These are phyloP conservation scores for Leptogaster cylindrica DNA, from an alignment of 2,888 invertebrate genomes.

Conservation along the genomic window DNA sequence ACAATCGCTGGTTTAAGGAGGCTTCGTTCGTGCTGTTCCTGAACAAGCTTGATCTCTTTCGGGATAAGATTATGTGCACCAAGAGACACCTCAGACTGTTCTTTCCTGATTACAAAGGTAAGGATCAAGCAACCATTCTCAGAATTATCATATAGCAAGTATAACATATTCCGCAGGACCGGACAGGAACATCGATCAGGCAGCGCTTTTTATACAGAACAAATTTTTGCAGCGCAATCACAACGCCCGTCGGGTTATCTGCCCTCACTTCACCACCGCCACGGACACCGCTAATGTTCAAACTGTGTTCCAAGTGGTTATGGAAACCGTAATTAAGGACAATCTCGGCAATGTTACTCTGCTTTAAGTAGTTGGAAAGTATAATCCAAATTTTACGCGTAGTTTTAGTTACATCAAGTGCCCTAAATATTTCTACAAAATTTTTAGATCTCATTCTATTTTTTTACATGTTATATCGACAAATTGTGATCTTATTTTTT, in stretches of 20 bases:
- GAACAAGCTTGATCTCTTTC: conserved; percentile 71
- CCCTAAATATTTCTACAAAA: conserved; percentile 35
- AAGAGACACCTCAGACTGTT: conserved; percentile 68
- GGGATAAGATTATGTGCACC: conserved; percentile 70
- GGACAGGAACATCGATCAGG: conserved; percentile 69
- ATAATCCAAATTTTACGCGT: conserved; percentile 6
- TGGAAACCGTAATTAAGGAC: conserved; percentile 70
- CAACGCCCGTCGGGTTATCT: conserved; percentile 66
- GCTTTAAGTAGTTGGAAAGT: conserved; percentile 54
- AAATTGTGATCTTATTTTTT: conserved; percentile 31
- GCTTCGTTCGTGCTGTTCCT: conserved; percentile 70
- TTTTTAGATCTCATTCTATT: conserved; percentile 38
- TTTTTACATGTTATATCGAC: conserved; percentile 14
- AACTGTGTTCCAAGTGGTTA: conserved; percentile 70
- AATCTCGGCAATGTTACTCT: conserved; percentile 67
- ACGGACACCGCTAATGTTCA: conserved; percentile 72
- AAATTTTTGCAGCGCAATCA: conserved; percentile 67
- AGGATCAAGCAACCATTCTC: conserved; percentile 25
- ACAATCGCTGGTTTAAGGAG: conserved; percentile 69
- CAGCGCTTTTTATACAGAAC: conserved; percentile 69
- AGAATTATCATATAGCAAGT: conserved; percentile 17
- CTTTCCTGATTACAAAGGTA: conserved; percentile 67
- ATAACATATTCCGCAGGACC: conserved; percentile 63
- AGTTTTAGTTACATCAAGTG: conserved; percentile 32
- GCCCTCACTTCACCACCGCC: conserved; percentile 72